Conservation (phyloP, 2,797 vertebrate genomes). For the Gambelia wislizenii region DNA sequence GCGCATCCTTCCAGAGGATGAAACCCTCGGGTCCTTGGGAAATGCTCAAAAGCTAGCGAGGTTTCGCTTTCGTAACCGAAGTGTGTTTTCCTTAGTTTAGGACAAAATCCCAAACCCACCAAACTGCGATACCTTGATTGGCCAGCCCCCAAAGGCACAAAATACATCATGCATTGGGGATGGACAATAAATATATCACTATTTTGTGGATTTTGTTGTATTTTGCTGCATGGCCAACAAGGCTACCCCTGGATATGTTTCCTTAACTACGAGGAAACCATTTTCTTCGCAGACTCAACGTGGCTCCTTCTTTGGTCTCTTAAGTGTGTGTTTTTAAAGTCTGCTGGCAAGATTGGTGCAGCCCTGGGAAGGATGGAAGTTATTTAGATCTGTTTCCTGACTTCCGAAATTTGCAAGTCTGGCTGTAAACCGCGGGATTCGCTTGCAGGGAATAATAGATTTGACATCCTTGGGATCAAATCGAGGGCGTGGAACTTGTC, state of each 20-base stretch:
- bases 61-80: neutral
- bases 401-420: neutral
- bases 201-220: too few relatives aligned
- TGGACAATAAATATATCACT: too few relatives aligned
- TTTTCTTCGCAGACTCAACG: too few relatives aligned
- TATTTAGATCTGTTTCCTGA: neutral
- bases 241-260: too few relatives aligned
- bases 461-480: neutral
- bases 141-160: too few relatives aligned
- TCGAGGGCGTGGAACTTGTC: neutral
- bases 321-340: neutral
- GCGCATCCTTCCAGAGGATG: neutral
- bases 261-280: neutral
- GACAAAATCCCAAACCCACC: too few relatives aligned
- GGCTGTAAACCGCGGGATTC: neutral
- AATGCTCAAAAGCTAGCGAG: neutral
- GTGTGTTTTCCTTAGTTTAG: neutral
- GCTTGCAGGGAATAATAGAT: neutral
- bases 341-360: neutral
- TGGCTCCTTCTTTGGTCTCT: neutral
- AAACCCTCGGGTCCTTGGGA: neutral
- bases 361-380: neutral
- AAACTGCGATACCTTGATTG: too few relatives aligned
- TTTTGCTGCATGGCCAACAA: too few relatives aligned
- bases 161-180: too few relatives aligned